Evolutionary conservation across 2,888 invertebrate genomes (phyloP).

Genomic region (Chrysolina americana): DNA sequence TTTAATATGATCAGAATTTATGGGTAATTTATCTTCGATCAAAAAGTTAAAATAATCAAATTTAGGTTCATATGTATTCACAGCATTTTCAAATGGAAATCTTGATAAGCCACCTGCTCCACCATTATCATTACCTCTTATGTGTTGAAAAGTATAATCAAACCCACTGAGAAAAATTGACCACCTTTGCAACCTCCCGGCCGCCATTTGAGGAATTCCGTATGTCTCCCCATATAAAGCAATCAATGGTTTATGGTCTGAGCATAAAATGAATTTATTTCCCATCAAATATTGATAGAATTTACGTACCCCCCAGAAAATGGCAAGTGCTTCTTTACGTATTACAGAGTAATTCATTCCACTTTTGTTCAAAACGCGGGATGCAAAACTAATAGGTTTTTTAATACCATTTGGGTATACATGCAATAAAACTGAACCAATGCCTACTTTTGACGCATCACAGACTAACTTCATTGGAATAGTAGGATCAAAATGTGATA

Average conservation of each 20-base stretch:
- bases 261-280: conserved; percentile 26
- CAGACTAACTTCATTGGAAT: conserved; percentile 21
- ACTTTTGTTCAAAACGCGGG: conserved; percentile 25
- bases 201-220: background rate
- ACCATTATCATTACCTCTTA: background rate
- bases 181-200: background rate
- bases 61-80: background rate
- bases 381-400: conserved; percentile 33
- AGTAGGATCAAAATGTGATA: conserved; percentile 28
- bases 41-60: conserved; percentile 11
- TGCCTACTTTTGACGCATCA: conserved; percentile 27
- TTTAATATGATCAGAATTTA: conserved; percentile 20
- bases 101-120: background rate
- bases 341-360: conserved; percentile 32
- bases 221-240: background rate
- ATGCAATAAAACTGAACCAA: conserved; percentile 31
- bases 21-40: conserved; percentile 23
- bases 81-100: background rate
- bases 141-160: background rate
- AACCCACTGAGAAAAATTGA: background rate
- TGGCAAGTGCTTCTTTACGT: conserved; percentile 29
- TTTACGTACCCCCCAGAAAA: conserved; percentile 28
- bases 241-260: conserved; percentile 26
- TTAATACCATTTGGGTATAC: conserved; percentile 31
- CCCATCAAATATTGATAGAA: conserved; percentile 28